Percentiles rank a stretch among this genome's conserved stretches.
phyloP scores from a whole-genome alignment of 2,888 invertebrate genomes.

The Ferdinandea cuprea region DNA sequence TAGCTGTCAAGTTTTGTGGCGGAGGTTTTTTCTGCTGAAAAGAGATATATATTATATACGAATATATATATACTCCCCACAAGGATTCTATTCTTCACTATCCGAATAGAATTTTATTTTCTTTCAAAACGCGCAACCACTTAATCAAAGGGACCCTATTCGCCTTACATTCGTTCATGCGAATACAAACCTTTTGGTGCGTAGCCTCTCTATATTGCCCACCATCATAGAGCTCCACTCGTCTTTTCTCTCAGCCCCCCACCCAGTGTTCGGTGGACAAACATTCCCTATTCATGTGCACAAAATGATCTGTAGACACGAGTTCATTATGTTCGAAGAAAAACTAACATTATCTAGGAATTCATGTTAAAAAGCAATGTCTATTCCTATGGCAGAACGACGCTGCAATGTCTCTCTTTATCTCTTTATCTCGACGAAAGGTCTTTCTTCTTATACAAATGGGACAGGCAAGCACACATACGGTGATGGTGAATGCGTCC shows the following conservation, averaged over 20 bases:
- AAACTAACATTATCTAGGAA: slow-evolving; percentile 72
- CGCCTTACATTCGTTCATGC: slow-evolving; percentile 67
- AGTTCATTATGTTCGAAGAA: slow-evolving; percentile 71
- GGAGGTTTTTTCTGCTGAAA: slow-evolving; percentile 42
- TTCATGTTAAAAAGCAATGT: slow-evolving; percentile 63
- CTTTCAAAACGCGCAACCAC: slow-evolving; percentile 65
- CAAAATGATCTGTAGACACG: slow-evolving; percentile 74
- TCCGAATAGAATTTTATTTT: slow-evolving; percentile 71
- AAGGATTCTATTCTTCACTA: slow-evolving; percentile 56
- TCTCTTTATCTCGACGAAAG: no score
- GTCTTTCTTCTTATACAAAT: slow-evolving; percentile 60
- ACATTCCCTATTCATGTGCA: slow-evolving; percentile 73
- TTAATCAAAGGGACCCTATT: slow-evolving; percentile 65
- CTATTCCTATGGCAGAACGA: slow-evolving; percentile 28
- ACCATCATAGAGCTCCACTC: slow-evolving; percentile 5
- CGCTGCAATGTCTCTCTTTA: slow-evolving; percentile 59
- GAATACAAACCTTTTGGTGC: slow-evolving; percentile 62
- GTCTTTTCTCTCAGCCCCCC: slow-evolving; percentile 38
- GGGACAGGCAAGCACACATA: slow-evolving; percentile 4
- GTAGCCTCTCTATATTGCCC: slow-evolving; percentile 43
- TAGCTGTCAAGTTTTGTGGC: slow-evolving; percentile 69
- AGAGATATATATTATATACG: slow-evolving; percentile 8
- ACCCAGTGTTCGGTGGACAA: slow-evolving; percentile 54
- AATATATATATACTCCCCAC: slow-evolving; percentile 8
- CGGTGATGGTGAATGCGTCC: slow-evolving; percentile 5